Conservation (phyloP, 92 coral and sea anemone genomes). For the Parazoanthus atlanticus region DNA sequence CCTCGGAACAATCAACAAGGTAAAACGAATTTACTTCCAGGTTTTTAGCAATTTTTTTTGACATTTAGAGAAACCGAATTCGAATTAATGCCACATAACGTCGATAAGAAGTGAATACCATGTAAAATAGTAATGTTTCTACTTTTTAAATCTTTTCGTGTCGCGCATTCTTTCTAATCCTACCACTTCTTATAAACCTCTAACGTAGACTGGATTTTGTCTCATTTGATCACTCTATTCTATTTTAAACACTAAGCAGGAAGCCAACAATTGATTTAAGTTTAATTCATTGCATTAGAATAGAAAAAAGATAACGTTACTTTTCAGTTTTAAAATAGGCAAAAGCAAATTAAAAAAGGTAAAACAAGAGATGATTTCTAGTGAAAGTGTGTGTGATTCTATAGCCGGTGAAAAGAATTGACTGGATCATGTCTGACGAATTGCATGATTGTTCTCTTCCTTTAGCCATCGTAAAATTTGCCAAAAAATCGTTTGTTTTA, state of each 20-base stretch:
- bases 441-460: too few species aligned
- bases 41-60: neutral
- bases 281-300: neutral
- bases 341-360: neutral
- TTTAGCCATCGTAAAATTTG: too few species aligned
- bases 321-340: neutral
- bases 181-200: neutral
- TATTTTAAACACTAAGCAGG: too few species aligned
- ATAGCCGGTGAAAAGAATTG: too few species aligned
- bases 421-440: neutral
- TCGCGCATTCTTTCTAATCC: neutral
- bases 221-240: neutral
- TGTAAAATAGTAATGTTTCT: neutral
- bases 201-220: too few species aligned
- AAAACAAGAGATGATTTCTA: too few species aligned
- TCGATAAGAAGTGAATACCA: too few species aligned
- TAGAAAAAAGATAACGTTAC: neutral
- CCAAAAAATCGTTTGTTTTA: too few species aligned
- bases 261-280: neutral
- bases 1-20: neutral
- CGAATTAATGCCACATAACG: neutral
- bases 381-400: too few species aligned
- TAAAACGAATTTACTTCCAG: neutral
- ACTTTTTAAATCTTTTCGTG: neutral
- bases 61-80: too few species aligned